These are phyloP conservation scores for Unio delphinus DNA, from an alignment of 2,888 invertebrate genomes.

Conservation along the genomic window DNA sequence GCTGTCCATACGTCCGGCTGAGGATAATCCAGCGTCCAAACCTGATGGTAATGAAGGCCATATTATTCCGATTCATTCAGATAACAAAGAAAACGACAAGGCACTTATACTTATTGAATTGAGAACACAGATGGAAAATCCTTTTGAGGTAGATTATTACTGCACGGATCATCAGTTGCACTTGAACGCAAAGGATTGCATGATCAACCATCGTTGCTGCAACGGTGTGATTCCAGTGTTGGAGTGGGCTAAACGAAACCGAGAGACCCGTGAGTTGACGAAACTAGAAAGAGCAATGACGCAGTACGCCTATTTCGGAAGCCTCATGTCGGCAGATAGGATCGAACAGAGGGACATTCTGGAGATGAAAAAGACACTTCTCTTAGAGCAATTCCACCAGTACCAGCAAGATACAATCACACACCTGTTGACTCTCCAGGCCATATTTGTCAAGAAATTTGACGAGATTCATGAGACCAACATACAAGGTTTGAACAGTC, in stretches of 20 bases:
- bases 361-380: constrained; percentile 19
- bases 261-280: background rate
- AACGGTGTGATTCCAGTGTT: constrained; percentile 23
- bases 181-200: too few species aligned
- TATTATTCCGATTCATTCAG: too few species aligned
- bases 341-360: constrained; percentile 16
- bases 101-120: too few species aligned
- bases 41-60: too few species aligned
- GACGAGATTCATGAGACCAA: constrained; percentile 24
- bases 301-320: constrained; percentile 4
- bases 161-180: too few species aligned
- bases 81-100: too few species aligned
- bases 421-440: constrained; percentile 26
- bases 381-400: constrained; percentile 25
- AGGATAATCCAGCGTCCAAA: too few species aligned
- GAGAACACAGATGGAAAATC: too few species aligned
- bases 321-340: constrained; percentile 28
- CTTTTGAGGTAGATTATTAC: too few species aligned
- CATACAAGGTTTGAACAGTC: constrained; percentile 21
- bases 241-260: constrained; percentile 28
- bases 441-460: constrained; percentile 22
- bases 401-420: constrained; percentile 30
- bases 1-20: too few species aligned
- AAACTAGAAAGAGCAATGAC: background rate
- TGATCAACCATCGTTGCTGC: constrained; percentile 4